Evolutionary conservation across 2,888 invertebrate species (phyloP), one percentile per base, ranked within the genome.

Genomic region (Drosophila niveifrons): DNA sequence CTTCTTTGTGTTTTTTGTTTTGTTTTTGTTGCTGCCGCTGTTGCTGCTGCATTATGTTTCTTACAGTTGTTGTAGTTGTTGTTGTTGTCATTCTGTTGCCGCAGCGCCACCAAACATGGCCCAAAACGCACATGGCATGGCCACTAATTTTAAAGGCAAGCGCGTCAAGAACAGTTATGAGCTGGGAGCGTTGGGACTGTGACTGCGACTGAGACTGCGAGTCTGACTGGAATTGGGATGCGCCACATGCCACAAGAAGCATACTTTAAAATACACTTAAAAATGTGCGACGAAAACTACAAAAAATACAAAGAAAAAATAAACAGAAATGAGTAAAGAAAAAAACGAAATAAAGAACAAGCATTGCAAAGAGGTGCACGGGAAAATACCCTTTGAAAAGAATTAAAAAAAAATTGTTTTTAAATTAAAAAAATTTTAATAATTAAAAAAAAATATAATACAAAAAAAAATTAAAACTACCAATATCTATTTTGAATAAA

Each of bases 161-260:
- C 88, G 89, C 81, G 87, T 89, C 84, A 85, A 83, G 89, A 85
- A 85, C 84, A 88, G 84, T 85, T 85, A 85, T 84, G 84, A 84
- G 87, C 89, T 82, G 69, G 73, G 71, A 88, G 80, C 75, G 56
- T 47, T 57, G 66, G 28, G 66, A 29, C 50, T 51, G 50, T 0
- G 53, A 43, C 83, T 78, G 56, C 56, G 65, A 82, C 10, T 13
- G 23, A 10, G 36, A 36, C 9, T 13, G 23, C 4, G 36, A 36
- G 6, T 55, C 69, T 23, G 51, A 34, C 41, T 61, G 56, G 61
- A 44, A 46, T 72, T 77, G 65, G 76, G 79, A 79, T 78, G 62
- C 65, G 53, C 50, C 66, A 65, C 83, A 78, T 73, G 63, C 73
- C 74, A 57, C 66, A 48, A 59, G 64, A 66, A 79, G 64, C 63